Evolutionary conservation across 2,797 vertebrate genomes (phyloP), one percentile per base, ranked within the genome.

Genomic region (Chelon auratus): DNA sequence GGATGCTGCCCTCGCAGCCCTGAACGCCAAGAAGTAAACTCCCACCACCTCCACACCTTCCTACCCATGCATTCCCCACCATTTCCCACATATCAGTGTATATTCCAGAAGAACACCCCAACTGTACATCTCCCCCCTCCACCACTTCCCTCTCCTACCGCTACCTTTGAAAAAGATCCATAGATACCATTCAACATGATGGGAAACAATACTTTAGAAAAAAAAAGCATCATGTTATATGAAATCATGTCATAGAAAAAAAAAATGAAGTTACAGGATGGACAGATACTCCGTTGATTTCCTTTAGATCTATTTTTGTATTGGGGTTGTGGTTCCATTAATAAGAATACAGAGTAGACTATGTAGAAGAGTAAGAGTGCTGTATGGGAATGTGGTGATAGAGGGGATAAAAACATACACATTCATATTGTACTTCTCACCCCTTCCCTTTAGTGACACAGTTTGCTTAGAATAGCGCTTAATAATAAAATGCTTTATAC

Each of bases 1-100:
- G 70, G 97, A 99, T 4, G 93, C 87, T 8, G 66, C 90, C 42
- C 90, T 95, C 60, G 96, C 96, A 36, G 96, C 96, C 59, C 95
- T 99, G 0, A 96, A 86, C 73, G 96, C 96, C 80, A 98, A 97
- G 93, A 99, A 99, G 95, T 99, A 95, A 94, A 87, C 69, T 61
- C 68, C 81, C 85, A 48, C 73, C 66, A 58, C 36, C 48, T 40
- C 62, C 78, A 78, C 68, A 62, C 82, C 74, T 37, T 73, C 62
- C 71, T 20, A 51, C 80, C 81, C 84, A 70, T 61, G 51, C 87
- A 84, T 90, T 67, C 70, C 82, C 82, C 70, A 70, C 50, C 68
- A 58, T 82, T 47, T 33, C 60, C 90, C 81, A 77, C 77, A 75
- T 82, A 70, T 86, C 83, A 77, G 65, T 89, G 81, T 91, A 86